Base-by-base conservation (phyloP, 2,888 invertebrate species). In the Tachina grossa region DNA sequence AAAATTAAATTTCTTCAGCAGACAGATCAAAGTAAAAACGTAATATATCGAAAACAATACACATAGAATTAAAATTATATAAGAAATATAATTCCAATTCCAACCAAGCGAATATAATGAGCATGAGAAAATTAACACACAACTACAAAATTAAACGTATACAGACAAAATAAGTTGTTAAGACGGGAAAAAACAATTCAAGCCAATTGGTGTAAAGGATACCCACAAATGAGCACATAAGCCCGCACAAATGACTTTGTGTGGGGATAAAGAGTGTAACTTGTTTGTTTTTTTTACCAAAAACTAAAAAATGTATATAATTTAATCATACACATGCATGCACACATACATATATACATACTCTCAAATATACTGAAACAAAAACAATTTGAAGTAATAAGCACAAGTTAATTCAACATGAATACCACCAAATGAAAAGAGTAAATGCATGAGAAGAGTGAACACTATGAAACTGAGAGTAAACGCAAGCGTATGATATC, bases 81-180 rank as follows among this genome's bases (percentile, higher is more conserved):
- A 71, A 59, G 49, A 59, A 57, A 86, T 88, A 87, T 19, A 59
- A 51, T 39, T 65, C 14, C 45, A 86, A 90, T 89, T 87, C 88
- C 88, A 90, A 89, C 89, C 87, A 83, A 87, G 89, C 89, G 89
- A 88, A 88, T 78, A 87, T 89, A 90, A 91, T 90, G 69, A 88
- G 87, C 88, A 89, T 90, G 91, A 88, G 90, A 90, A 91, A 87
- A 87, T 51, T 43, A 61, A 68, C 55, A 75, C 77, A 71, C 87
- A 83, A 71, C 72, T 59, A 66, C 76, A 66, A 55, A 66, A 19
- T 41, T 22, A 6, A 9, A 8, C 47, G 39, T 47, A 71, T 45
- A 53, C 71, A 79, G 61, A 47, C 39, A 53, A 55, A 72, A 19
- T 14, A 19, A 47, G n/a, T 68, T 10, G 16, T 45, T 75, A 14